Base-by-base conservation (phyloP, 2,797 vertebrate genomes). In the Valencia hispanica region DNA sequence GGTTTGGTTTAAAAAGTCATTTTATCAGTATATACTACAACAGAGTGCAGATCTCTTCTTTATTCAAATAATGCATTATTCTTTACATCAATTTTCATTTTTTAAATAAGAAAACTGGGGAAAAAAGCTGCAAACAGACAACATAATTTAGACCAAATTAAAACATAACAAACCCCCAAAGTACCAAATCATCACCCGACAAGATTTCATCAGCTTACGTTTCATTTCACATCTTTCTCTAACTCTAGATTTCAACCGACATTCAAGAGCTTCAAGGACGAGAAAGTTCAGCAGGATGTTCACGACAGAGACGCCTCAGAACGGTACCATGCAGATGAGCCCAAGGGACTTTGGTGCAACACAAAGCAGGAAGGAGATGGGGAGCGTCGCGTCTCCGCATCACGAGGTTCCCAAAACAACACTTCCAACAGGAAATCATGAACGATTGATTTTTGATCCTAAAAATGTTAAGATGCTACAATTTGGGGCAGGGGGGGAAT, bases 1-100 rank as follows among this genome's bases (percentile, higher is more conserved):
- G 36, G 34, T 78, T 43, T 36, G 5, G 25, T 32, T n/a, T 45
- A 39, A 32, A 18, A 0, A 22, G n/a, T 63, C 7, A 30, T n/a
- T n/a, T n/a, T n/a, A n/a, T n/a, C n/a, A n/a, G n/a, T n/a, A n/a
- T n/a, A n/a, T 0, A 85, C 68, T 80, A 63, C 17, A 68, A 78
- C 74, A 59, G 91, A 92, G 79, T 91, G 91, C 88, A 36, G 86
- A 91, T 92, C 74, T 89, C 84, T 89, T 89, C 84, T 95, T 96
- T 96, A 96, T 95, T 96, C 90, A 95, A 95, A 95, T 91, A 94
- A 95, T 92, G 91, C 87, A 91, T 89, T 88, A 87, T 88, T 91
- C 84, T 74, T 91, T 92, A 94, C 94, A 94, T 88, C 84, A 86
- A 91, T 55, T 87, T 86, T 79, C 84, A 89, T 11, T 66, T 14